A percentile compares a stretch with the other conserved stretches of the same genome.
phyloP scores from a whole-genome alignment of 2,113 vertebrate genomes.

The Cottus gobio region DNA sequence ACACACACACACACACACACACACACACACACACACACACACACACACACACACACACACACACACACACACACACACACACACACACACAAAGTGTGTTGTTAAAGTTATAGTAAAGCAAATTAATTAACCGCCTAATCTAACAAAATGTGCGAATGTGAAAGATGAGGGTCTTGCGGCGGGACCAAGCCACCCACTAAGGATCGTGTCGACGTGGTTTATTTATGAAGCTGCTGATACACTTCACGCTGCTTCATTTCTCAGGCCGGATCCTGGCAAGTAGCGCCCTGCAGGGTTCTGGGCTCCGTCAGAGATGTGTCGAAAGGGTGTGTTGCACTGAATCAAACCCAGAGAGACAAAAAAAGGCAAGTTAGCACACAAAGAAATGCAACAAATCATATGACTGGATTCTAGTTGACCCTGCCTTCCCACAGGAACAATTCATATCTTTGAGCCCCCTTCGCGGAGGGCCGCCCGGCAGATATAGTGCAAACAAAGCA shows the following conservation, averaged over 20 bases:
- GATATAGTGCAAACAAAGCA: conserved; percentile 28
- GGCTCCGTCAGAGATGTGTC: conserved; percentile 2
- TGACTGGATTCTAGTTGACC: conserved; percentile 8
- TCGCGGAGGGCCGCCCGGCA: neutral
- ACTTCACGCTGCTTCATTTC: conserved; percentile 23
- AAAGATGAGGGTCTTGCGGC: conserved; percentile 29
- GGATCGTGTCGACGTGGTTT: conserved; percentile 30
- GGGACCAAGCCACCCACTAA: conserved; percentile 32
- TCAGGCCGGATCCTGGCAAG: neutral
- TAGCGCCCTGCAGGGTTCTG: conserved; percentile 8
- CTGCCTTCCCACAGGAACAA: conserved; percentile 13
- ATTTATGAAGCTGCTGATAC: conserved; percentile 42
- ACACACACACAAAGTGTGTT: too few relatives aligned
- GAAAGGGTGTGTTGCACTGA: neutral
- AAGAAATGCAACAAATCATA: conserved; percentile 12
- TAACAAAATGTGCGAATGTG: conserved; percentile 22
- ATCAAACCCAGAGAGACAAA: neutral
- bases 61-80: too few relatives aligned
- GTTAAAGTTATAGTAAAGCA: conserved; percentile 19
- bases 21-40: neutral
- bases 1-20: neutral
- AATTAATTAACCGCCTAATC: neutral
- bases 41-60: too few relatives aligned
- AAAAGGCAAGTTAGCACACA: conserved; percentile 3
- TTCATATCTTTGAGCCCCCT: too few relatives aligned